These are phyloP conservation scores for Sula dactylatra DNA, from an alignment of 2,113 vertebrate genomes.

Conservation along the genomic window DNA sequence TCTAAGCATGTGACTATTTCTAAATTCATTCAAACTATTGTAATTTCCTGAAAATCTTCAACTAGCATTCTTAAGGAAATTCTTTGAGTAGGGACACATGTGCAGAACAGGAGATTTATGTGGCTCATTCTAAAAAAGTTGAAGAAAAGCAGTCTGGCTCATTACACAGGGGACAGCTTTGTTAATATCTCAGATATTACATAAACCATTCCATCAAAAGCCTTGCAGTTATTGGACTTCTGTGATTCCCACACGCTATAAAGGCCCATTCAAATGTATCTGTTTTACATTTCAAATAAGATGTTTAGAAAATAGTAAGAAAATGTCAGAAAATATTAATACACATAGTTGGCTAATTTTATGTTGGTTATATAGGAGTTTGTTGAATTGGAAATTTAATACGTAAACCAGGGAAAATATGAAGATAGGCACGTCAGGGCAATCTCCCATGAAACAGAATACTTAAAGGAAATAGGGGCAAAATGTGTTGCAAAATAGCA, in stretches of 20 bases:
- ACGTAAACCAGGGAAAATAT: background rate
- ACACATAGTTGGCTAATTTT: background rate
- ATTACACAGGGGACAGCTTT: background rate
- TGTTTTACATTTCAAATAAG: background rate
- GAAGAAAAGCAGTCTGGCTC: background rate
- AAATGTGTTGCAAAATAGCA: background rate
- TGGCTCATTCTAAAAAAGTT: conserved; percentile 30
- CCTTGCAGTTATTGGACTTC: background rate
- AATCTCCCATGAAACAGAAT: background rate
- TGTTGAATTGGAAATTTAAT: background rate
- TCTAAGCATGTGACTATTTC: conserved; percentile 28
- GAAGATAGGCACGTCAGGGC: background rate
- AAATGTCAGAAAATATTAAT: background rate
- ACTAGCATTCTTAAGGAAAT: conserved; percentile 57
- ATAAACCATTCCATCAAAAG: background rate
- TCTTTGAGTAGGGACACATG: conserved; percentile 43
- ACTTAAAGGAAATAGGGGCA: background rate
- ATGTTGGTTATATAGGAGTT: background rate
- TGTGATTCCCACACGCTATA: background rate
- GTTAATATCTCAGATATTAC: conserved; percentile 28
- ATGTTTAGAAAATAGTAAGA: background rate
- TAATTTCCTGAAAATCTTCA: conserved; percentile 71
- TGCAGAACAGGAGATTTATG: conserved; percentile 54
- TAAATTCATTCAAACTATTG: conserved; percentile 57
- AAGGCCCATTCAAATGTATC: background rate